phyloP scores from a whole-genome alignment of 2,888 invertebrate species.

The Gortyna flavago region DNA sequence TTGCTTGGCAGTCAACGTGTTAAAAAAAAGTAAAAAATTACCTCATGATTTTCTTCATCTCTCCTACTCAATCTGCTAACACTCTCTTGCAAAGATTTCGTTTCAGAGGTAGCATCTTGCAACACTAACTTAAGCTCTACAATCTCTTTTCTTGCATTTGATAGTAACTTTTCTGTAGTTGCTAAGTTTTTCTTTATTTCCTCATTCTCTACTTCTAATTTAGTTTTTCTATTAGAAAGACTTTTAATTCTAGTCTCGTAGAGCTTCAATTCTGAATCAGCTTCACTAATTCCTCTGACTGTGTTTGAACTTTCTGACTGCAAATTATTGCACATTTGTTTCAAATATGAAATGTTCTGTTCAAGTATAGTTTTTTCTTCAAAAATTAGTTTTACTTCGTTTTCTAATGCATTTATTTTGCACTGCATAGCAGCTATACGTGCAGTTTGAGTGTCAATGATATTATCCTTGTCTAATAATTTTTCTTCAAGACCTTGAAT shows the following conservation, averaged over 20 bases:
- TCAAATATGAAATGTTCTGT: constrained; percentile 84
- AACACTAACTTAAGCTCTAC: constrained; percentile 91
- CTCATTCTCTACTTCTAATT: constrained; percentile 91
- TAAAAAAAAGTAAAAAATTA: too few relatives aligned
- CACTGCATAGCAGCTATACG: constrained; percentile 82
- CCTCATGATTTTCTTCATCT: constrained; percentile 80
- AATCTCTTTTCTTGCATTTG: constrained; percentile 92
- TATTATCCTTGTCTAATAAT: constrained; percentile 86
- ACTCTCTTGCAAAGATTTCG: constrained; percentile 89
- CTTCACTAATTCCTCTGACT: constrained; percentile 73
- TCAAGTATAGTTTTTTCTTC: constrained; percentile 85
- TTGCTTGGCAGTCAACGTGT: too few relatives aligned
- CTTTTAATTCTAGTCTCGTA: constrained; percentile 87
- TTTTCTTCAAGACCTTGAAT: constrained; percentile 92
- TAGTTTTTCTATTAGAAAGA: constrained; percentile 89
- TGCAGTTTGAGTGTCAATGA: constrained; percentile 82
- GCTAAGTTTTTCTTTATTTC: constrained; percentile 90
- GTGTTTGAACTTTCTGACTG: constrained; percentile 77
- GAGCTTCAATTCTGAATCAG: constrained; percentile 84
- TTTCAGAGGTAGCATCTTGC: constrained; percentile 92
- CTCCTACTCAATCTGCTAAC: constrained; percentile 79
- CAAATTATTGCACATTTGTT: constrained; percentile 85
- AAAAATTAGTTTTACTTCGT: constrained; percentile 84
- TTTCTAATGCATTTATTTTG: constrained; percentile 83
- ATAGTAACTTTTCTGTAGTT: constrained; percentile 91